These are phyloP conservation scores for Harpagoxenus sublaevis DNA, from an alignment of 2,888 invertebrate species.

Conservation along the genomic window DNA sequence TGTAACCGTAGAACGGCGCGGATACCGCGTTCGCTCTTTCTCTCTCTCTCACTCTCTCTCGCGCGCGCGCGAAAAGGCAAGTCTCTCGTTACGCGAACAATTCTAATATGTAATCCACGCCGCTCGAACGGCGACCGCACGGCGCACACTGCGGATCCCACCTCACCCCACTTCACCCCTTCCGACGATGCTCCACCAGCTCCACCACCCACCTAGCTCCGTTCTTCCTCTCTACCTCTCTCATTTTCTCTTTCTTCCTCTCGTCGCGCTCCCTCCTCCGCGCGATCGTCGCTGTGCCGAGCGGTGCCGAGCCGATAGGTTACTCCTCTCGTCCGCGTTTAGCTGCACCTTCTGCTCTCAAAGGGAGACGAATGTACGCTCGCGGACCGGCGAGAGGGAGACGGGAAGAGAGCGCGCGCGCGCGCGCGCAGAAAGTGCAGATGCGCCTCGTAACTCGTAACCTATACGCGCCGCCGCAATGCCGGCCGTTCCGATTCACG, in stretches of 20 bases:
- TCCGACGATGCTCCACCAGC: constrained; percentile 51
- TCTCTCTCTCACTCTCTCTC: constrained; percentile 35
- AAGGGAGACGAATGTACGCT: not conserved
- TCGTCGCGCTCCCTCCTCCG: not conserved
- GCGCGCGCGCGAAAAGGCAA: constrained; percentile 48
- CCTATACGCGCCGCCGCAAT: not conserved
- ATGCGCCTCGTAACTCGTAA: not conserved
- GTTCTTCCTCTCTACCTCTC: not conserved
- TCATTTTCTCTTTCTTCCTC: not conserved
- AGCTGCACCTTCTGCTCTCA: not conserved
- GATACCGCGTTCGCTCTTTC: constrained; percentile 12
- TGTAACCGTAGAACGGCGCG: not conserved
- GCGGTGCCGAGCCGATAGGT: not conserved
- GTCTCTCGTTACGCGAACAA: constrained; percentile 63
- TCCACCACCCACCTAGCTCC: constrained; percentile 64
- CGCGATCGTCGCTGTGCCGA: not conserved
- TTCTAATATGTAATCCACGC: constrained; percentile 76
- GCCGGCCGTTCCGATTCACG: not conserved
- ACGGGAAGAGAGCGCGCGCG: not conserved
- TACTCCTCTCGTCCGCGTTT: not conserved
- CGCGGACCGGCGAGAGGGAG: not conserved
- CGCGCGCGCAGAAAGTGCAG: not conserved
- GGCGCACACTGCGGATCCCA: constrained; percentile 82
- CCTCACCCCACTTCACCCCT: constrained; percentile 61
- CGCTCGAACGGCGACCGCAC: constrained; percentile 82